phyloP scores from a whole-genome alignment of 1,140 invertebrate species.

The Eriosoma lanigerum region DNA sequence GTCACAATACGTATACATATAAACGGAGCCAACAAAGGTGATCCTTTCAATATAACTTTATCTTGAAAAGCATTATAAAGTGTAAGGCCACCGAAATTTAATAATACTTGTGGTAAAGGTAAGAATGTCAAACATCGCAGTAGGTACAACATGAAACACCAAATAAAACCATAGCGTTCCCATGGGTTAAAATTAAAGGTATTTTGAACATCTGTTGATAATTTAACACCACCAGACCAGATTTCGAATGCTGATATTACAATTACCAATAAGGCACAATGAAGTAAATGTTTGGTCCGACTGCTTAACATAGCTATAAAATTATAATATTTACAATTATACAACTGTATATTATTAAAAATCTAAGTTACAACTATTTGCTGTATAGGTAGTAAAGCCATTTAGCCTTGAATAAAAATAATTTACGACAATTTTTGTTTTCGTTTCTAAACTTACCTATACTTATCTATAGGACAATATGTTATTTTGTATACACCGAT shows the following conservation, averaged over 20 bases:
- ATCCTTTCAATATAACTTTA: constrained; percentile 85
- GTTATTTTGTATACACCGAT: neutral
- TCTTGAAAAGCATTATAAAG: constrained; percentile 95
- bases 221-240: constrained; percentile 74
- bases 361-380: no score
- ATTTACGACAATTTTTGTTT: neutral
- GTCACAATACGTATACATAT: constrained; percentile 95
- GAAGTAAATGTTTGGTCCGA: constrained; percentile 72
- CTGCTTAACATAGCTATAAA: constrained; percentile 64
- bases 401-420: constrained; percentile 27
- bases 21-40: constrained; percentile 88
- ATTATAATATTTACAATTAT: neutral
- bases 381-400: neutral
- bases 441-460: neutral
- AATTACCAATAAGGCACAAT: constrained; percentile 73
- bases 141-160: constrained; percentile 72
- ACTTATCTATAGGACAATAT: neutral
- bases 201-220: constrained; percentile 65
- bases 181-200: constrained; percentile 71
- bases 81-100: constrained; percentile 87
- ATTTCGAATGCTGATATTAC: constrained; percentile 79
- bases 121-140: constrained; percentile 81
- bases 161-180: constrained; percentile 74
- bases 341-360: no score
- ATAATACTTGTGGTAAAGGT: constrained; percentile 84